A percentile compares a stretch with the other conserved stretches of the same genome.
phyloP scores from a whole-genome alignment of 2,888 invertebrate species.

The Drosophila melanosoma region DNA sequence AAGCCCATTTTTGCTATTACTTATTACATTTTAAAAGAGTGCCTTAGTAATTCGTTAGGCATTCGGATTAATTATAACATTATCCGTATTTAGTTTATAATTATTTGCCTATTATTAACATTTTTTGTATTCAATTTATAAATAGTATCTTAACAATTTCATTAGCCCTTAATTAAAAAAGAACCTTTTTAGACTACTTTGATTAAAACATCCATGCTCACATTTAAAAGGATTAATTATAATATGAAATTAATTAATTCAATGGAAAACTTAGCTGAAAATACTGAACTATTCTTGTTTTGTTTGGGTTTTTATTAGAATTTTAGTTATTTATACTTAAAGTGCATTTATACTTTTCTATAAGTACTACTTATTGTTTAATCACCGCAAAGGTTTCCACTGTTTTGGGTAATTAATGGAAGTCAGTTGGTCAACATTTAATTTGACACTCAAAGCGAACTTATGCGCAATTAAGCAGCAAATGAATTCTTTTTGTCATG shows the following conservation, averaged over 20 bases:
- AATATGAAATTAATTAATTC: neutral
- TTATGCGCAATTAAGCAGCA: slow-evolving; percentile 69
- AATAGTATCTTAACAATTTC: neutral
- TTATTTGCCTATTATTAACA: neutral
- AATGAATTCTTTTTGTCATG: slow-evolving; percentile 51
- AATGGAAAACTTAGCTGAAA: neutral
- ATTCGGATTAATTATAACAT: neutral
- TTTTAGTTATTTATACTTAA: neutral
- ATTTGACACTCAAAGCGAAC: slow-evolving; percentile 30
- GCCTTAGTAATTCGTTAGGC: neutral
- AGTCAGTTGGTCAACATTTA: neutral
- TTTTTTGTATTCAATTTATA: neutral
- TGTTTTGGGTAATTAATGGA: slow-evolving; percentile 16
- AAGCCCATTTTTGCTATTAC: neutral
- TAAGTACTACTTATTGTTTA: neutral
- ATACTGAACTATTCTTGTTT: neutral
- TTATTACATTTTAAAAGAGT: neutral
- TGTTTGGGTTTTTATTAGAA: neutral
- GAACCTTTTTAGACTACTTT: neutral
- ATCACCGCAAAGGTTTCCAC: neutral
- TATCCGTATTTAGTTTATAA: neutral
- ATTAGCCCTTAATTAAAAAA: neutral
- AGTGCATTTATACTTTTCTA: slow-evolving; percentile 1
- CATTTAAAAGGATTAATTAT: neutral
- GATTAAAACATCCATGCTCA: neutral